Evolutionary conservation across 1,140 invertebrate species (phyloP).

Genomic region (Euura saliciscinereae): DNA sequence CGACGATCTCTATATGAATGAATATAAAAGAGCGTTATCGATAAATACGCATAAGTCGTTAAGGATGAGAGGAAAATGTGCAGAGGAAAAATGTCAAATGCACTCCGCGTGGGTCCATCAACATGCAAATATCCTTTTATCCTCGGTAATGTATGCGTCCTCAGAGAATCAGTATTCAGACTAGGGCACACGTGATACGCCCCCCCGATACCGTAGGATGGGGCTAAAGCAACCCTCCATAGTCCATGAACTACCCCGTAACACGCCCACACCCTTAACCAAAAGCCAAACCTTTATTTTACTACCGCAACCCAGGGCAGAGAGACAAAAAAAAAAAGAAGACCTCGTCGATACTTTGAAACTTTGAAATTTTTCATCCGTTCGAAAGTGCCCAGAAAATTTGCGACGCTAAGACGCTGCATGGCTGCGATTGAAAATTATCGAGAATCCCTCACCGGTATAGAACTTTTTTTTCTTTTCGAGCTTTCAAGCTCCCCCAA

Average conservation of each 20-base stretch:
- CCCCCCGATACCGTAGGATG: neutral
- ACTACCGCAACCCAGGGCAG: neutral
- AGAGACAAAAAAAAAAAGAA: no score
- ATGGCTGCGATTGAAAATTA: no score
- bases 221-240: conserved; percentile 1
- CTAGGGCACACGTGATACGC: neutral
- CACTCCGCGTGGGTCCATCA: conserved; percentile 4
- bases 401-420: no score
- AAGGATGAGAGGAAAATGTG: neutral
- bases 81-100: conserved; percentile 5
- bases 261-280: conserved; percentile 4
- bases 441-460: neutral
- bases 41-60: no score
- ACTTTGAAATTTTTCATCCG: neutral
- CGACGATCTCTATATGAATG: no score
- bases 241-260: neutral
- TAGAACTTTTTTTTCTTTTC: neutral
- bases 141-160: neutral
- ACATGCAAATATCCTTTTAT: conserved; percentile 5
- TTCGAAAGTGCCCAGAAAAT: neutral
- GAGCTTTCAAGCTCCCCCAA: neutral
- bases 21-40: no score
- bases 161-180: conserved; percentile 7
- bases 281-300: conserved; percentile 5
- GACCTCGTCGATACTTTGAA: neutral